Percentiles rank a stretch among this genome's conserved stretches.
phyloP scores from a whole-genome alignment of 2,888 invertebrate genomes.

The Rhabditoides inermis region DNA sequence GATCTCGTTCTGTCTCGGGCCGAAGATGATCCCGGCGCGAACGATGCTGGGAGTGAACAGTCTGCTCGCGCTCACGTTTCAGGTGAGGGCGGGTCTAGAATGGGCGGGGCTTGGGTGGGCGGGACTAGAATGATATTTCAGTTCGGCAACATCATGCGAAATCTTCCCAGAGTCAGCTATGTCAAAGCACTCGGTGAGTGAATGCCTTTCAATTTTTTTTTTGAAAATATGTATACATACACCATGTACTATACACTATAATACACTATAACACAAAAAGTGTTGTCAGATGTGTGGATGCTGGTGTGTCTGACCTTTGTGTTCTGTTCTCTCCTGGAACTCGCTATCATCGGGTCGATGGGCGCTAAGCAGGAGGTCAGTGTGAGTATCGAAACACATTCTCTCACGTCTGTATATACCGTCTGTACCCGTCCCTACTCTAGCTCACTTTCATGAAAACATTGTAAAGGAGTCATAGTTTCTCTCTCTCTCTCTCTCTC shows the following conservation, averaged over 20 bases:
- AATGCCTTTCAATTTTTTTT: background rate
- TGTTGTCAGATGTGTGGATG: slow-evolving; percentile 39
- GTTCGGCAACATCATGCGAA: slow-evolving; percentile 50
- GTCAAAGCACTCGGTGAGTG: slow-evolving; percentile 31
- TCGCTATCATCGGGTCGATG: slow-evolving; percentile 46
- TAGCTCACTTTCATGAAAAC: no score
- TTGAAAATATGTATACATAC: background rate
- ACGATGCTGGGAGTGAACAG: slow-evolving; percentile 49
- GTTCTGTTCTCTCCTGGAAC: slow-evolving; percentile 42
- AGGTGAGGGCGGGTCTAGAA: no score
- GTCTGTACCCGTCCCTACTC: no score
- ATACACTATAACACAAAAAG: background rate
- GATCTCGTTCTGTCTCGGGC: slow-evolving; percentile 42
- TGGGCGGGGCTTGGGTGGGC: no score
- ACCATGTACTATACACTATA: background rate
- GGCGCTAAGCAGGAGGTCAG: slow-evolving; percentile 21
- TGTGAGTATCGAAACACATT: background rate
- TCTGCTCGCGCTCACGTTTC: slow-evolving; percentile 36
- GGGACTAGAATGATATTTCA: slow-evolving; percentile 14
- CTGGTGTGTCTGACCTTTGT: slow-evolving; percentile 46
- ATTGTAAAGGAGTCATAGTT: no score
- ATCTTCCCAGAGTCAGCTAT: slow-evolving; percentile 42
- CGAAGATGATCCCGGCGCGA: slow-evolving; percentile 45
- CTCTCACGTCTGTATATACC: no score
- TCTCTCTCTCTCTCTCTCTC: no score